Conservation (phyloP, 2,113 vertebrate species). For the Thomomys bottae region DNA sequence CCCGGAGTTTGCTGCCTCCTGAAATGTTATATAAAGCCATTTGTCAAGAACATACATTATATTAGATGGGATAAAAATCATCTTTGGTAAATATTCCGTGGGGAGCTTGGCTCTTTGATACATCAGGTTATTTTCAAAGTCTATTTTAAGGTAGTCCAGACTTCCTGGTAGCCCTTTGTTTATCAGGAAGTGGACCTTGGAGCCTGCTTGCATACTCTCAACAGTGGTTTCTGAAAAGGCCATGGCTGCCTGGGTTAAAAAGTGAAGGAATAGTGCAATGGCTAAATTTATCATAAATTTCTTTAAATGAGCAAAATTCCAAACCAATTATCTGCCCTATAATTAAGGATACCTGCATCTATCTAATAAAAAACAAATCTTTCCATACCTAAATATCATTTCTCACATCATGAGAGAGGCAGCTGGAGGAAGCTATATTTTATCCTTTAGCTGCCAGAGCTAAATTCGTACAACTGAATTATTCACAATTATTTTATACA, state of each 20-base stretch:
- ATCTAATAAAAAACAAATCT: background rate
- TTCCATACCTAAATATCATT: background rate
- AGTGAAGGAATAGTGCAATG: background rate
- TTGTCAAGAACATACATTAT: slow-evolving; percentile 17
- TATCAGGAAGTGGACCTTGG: background rate
- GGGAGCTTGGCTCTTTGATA: background rate
- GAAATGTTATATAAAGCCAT: background rate
- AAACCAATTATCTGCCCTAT: background rate
- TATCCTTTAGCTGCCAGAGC: background rate
- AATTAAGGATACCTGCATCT: background rate
- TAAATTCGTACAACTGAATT: background rate
- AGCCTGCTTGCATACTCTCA: background rate
- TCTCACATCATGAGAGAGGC: background rate
- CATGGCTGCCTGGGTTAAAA: background rate
- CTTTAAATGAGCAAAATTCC: background rate
- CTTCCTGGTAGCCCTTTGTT: background rate
- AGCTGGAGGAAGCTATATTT: background rate
- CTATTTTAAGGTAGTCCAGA: background rate
- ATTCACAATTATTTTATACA: background rate
- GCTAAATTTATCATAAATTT: background rate
- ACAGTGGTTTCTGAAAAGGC: background rate
- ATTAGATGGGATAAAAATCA: slow-evolving; percentile 26
- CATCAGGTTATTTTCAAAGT: slow-evolving; percentile 16
- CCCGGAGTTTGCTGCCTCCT: background rate
- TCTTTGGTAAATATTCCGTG: background rate